Evolutionary conservation across 2,113 vertebrate species (phyloP).

Genomic region (Pteropus alecto): DNA sequence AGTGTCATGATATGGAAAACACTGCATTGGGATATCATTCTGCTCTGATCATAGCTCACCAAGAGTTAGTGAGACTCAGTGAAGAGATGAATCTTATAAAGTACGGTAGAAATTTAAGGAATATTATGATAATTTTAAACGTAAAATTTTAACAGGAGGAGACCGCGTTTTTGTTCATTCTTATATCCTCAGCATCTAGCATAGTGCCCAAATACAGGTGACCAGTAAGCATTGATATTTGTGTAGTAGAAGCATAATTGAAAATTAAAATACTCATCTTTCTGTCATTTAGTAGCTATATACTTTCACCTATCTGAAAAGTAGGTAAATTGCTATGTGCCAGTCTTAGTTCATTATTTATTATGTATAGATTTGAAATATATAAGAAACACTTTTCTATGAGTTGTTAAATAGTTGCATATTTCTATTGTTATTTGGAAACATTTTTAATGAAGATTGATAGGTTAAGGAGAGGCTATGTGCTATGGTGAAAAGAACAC

Average conservation of each 20-base stretch:
- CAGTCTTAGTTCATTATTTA: conserved; percentile 9
- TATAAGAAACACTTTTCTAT: neutral
- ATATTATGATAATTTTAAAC: neutral
- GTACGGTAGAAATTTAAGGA: neutral
- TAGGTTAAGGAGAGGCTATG: neutral
- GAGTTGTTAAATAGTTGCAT: conserved; percentile 17
- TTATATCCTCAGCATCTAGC: neutral
- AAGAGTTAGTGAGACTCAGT: neutral
- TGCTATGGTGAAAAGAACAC: neutral
- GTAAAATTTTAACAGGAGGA: neutral
- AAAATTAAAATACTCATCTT: conserved; percentile 33
- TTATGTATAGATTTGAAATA: conserved; percentile 14
- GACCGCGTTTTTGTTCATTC: neutral
- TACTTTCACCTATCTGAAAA: conserved; percentile 26
- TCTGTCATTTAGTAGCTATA: neutral
- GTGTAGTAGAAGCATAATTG: neutral
- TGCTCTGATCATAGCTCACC: neutral
- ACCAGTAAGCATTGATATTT: conserved; percentile 2
- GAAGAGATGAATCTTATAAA: neutral
- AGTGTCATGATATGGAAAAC: neutral
- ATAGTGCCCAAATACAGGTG: neutral
- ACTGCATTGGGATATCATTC: neutral
- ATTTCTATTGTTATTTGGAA: conserved; percentile 24
- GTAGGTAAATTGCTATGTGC: neutral
- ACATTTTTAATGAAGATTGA: conserved; percentile 16